Percentiles rank a stretch among this genome's conserved stretches.
These are phyloP conservation scores for Sakesphorus luctuosus DNA, from an alignment of 2,113 vertebrate genomes.

Conservation along the genomic window DNA sequence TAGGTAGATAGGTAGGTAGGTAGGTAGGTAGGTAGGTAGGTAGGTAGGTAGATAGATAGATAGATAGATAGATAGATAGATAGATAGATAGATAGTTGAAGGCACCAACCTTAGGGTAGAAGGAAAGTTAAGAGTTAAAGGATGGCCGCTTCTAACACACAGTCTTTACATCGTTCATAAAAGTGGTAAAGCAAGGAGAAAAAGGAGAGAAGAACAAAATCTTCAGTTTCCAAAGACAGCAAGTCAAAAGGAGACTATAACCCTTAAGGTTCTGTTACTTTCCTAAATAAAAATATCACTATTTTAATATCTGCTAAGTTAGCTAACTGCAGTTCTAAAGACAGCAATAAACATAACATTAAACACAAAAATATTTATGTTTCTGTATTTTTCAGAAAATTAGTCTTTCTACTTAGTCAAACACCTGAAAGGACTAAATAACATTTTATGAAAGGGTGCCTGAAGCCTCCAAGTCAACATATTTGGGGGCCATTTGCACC, in stretches of 20 bases:
- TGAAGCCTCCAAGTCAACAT: neutral
- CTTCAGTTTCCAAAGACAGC: neutral
- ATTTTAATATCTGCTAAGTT: neutral
- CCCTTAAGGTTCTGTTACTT: neutral
- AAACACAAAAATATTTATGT: neutral
- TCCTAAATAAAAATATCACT: neutral
- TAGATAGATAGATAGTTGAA: neutral
- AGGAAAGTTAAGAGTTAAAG: neutral
- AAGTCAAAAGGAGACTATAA: neutral
- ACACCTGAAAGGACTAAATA: neutral
- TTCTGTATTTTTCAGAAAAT: neutral
- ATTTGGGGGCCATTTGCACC: neutral
- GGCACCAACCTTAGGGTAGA: neutral
- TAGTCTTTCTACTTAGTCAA: neutral
- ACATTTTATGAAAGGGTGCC: neutral
- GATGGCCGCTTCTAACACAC: neutral
- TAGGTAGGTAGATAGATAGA: no score
- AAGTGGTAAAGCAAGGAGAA: neutral
- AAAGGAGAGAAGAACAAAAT: neutral
- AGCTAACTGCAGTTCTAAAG: neutral
- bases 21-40: no score
- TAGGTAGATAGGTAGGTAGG: no score
- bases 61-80: neutral
- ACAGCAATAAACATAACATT: neutral
- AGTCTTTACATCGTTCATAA: neutral